A percentile compares a stretch with the other conserved stretches of the same genome.
These are phyloP conservation scores for Zonotrichia albicollis DNA, from an alignment of 2,797 vertebrate genomes.

Conservation along the genomic window DNA sequence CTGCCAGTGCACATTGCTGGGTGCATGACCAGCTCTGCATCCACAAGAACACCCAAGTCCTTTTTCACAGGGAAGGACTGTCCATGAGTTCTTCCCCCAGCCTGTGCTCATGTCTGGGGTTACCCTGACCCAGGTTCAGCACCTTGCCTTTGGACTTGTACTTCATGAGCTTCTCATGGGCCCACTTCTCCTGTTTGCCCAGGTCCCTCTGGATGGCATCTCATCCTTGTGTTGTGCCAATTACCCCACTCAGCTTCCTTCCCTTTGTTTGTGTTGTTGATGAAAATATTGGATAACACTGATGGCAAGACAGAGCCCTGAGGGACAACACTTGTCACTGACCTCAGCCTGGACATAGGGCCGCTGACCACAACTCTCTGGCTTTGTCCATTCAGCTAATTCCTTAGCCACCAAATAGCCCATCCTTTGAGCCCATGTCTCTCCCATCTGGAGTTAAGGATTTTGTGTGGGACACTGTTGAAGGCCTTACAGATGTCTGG, in stretches of 20 bases:
- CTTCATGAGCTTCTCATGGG: fast-evolving
- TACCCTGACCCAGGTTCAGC: neutral
- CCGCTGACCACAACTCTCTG: neutral
- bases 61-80: neutral
- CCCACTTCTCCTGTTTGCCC: neutral
- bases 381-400: neutral
- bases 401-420: neutral
- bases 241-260: neutral
- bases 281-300: neutral
- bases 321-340: fast-evolving
- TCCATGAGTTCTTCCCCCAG: neutral
- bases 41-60: fast-evolving
- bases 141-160: neutral
- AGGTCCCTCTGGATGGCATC: neutral
- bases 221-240: neutral
- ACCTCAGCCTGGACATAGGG: neutral
- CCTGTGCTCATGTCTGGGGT: neutral
- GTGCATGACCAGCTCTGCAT: neutral
- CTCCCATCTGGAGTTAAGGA: neutral
- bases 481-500: neutral
- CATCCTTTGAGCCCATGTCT: neutral
- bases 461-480: fast-evolving
- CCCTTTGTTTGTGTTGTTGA: neutral
- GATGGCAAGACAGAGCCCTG: neutral
- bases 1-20: neutral